These are phyloP conservation scores for Drosophila niveifrons DNA, from an alignment of 2,888 invertebrate genomes.

Conservation along the genomic window DNA sequence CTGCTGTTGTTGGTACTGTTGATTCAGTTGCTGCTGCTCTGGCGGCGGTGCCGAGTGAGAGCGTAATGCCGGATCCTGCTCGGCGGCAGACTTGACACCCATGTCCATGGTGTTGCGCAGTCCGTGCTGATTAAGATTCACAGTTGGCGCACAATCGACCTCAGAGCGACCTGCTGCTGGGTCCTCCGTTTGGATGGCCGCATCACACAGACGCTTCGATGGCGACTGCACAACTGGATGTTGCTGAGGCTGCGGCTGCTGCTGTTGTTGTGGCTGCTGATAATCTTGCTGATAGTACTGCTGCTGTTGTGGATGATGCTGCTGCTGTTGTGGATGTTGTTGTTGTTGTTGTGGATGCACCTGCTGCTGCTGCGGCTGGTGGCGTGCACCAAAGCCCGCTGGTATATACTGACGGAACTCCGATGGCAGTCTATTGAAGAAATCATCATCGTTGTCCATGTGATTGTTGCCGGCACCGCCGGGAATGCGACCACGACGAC, in stretches of 20 bases:
- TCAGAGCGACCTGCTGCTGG: conserved; percentile 68
- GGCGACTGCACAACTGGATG: conserved; percentile 72
- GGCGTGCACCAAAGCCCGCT: conserved; percentile 81
- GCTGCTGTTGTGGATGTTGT: conserved; percentile 34
- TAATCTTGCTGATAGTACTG: conserved; percentile 63
- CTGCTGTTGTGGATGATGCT: conserved; percentile 41
- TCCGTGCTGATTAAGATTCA: conserved; percentile 88
- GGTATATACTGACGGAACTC: conserved; percentile 85
- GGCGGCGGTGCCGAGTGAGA: conserved; percentile 93
- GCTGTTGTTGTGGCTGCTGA: conserved; percentile 43
- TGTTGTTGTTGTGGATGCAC: conserved; percentile 31
- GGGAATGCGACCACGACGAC: conserved; percentile 76
- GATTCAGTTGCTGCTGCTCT: conserved; percentile 81
- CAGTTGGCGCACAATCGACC: conserved; percentile 74
- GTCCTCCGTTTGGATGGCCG: conserved; percentile 85
- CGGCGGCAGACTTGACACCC: conserved; percentile 88
- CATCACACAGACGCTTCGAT: conserved; percentile 84
- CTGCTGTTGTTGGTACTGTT: conserved; percentile 67
- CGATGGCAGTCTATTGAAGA: conserved; percentile 85
- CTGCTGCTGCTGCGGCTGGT: conserved; percentile 51
- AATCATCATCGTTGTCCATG: conserved; percentile 78
- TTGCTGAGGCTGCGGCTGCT: conserved; percentile 31
- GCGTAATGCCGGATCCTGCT: conserved; percentile 87
- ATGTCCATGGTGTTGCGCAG: conserved; percentile 92
- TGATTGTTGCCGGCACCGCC: conserved; percentile 57